Base-by-base conservation (phyloP, 2,113 vertebrate genomes). In the Channa argus region DNA sequence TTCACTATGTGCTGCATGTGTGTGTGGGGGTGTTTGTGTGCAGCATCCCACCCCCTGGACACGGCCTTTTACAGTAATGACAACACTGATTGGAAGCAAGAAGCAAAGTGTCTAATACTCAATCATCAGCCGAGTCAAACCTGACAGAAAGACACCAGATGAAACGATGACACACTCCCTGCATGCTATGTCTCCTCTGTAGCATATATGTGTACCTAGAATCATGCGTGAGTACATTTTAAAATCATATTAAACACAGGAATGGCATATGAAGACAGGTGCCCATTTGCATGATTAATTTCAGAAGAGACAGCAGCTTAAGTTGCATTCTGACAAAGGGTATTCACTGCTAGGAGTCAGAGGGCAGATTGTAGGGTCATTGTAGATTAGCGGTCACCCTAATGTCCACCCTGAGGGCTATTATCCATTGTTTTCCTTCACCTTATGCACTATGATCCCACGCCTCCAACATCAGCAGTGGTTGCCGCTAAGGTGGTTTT, bases 61-160 rank as follows among this genome's bases (percentile, higher is more conserved):
- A 3, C 63, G 39, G 46, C 61, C 56, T 15, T 56, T 60, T 54
- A 52, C 59, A 14, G 3, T 33, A 53, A 65, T 73, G 82, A 89
- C 90, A 88, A 80, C 61, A 70, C 53, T 78, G 89, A 93, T 24
- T 87, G 46, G 68, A 86, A 45, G 75, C 2, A 4, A 74, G 71
- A 64, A 74, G 80, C 44, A 68, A 11, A 52, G 60, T 81, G 55
- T 68, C 49, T 65, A 53, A 82, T 75, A 24, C 88, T 92, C 86
- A 71, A 70, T 84, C 81, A 77, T 80, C 37, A 37, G 39, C 54
- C 54, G 77, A 65, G 12, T 78, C 63, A 4, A 79, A 66, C 47
- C 56, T 65, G 77, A 76, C 74, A 83, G 63, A 61, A 49, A 65
- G 63, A 64, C 59, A 47, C 13, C 33, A 5, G 41, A 24, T 69